These are phyloP conservation scores for Hesperophylax magnus DNA, from an alignment of 1,140 invertebrate species.

Conservation along the genomic window DNA sequence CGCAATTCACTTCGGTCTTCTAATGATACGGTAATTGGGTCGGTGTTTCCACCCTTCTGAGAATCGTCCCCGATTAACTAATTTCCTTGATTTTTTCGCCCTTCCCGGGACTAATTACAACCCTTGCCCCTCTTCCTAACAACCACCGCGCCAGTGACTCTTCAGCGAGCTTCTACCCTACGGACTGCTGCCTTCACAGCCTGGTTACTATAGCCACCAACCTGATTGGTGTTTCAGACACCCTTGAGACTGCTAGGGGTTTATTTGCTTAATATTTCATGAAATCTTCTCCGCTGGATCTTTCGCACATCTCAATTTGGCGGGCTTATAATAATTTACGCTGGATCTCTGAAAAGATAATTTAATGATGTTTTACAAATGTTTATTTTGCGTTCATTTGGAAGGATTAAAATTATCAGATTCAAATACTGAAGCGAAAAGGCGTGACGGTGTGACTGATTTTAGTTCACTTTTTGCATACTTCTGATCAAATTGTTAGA, in stretches of 20 bases:
- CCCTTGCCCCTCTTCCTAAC: not conserved
- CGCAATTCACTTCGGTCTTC: not conserved
- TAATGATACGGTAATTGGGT: slow-evolving; percentile 15
- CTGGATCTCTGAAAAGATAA: too few relatives aligned
- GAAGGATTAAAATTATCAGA: too few relatives aligned
- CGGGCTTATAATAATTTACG: not conserved
- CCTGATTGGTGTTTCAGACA: slow-evolving; percentile 11
- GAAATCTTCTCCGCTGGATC: not conserved
- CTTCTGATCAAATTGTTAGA: too few relatives aligned
- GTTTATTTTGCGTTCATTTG: too few relatives aligned
- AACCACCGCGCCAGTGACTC: too few relatives aligned
- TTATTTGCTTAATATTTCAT: not conserved
- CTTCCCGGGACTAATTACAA: slow-evolving; percentile 8
- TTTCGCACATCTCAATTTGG: not conserved
- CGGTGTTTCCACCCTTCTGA: slow-evolving; percentile 14
- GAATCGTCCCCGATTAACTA: slow-evolving; percentile 14
- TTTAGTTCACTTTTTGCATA: too few relatives aligned
- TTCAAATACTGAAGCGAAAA: too few relatives aligned
- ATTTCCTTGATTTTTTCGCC: slow-evolving; percentile 2
- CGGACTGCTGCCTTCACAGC: not conserved
- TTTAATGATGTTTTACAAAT: too few relatives aligned
- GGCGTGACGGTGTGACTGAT: too few relatives aligned
- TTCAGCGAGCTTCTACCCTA: too few relatives aligned
- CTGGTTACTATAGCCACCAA: not conserved
- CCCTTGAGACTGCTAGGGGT: not conserved